Base-by-base conservation (phyloP, 2,113 vertebrate species). In the Bujurquina vittata region DNA sequence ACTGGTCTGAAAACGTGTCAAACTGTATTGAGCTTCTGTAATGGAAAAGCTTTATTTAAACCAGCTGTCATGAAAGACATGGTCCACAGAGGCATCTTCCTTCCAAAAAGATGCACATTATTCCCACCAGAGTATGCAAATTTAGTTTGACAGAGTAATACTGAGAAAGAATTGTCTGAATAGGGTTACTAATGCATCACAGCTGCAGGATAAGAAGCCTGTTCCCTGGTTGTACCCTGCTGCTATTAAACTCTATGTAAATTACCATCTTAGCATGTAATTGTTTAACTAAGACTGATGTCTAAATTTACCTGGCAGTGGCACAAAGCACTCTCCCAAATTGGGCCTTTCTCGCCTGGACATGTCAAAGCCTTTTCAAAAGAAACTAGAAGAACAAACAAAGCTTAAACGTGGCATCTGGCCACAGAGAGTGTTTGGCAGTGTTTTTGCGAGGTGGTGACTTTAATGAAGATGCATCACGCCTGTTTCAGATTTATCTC, bases 391-490 rank as follows among this genome's bases (percentile, higher is more conserved):
- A 54, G 11, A 7, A 77, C 86, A 81, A 75, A 88, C 88, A 87
- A 90, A 84, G 83, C 88, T 91, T 88, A 67, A 92, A 90, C 18
- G 18, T 58, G 91, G 93, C 94, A 95, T 94, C 93, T 95, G 91
- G 94, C 82, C 82, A 56, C 81, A 84, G 84, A 85, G 90, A 91
- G 86, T 85, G 83, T 83, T 91, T 94, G 92, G 89, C 93, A 93
- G 92, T 89, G 87, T 84, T 89, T 87, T 83, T 84, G 87, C 72
- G 77, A 88, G 92, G 91, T 89, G 80, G 86, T 57, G 91, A 86
- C 77, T 92, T 84, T 95, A 95, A 96, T 95, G 94, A 95, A 95
- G 95, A 95, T 94, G 90, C 94, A 95, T 95, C 58, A 23, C 17
- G 61, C 81, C 90, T 80, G 88, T 89, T 93, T 88, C 90, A 88